Conservation (phyloP, 2,797 vertebrate species). For the Scleropages formosus region DNA sequence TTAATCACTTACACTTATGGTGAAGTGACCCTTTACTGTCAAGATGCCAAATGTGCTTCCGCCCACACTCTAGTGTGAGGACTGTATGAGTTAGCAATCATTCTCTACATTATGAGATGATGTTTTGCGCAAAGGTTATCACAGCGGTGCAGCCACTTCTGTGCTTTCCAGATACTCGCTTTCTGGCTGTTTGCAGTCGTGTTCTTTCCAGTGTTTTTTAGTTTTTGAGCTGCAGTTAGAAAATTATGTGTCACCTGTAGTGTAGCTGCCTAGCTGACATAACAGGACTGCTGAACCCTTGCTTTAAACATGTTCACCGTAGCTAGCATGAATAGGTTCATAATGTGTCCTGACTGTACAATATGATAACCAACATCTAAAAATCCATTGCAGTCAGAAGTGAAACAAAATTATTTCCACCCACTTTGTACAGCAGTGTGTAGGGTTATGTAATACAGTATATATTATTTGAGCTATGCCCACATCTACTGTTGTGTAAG, state of each 20-base stretch:
- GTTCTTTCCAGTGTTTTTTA: conserved; percentile 25
- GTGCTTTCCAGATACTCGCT: neutral
- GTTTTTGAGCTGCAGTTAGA: neutral
- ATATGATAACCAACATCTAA: neutral
- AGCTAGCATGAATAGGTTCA: too few relatives aligned
- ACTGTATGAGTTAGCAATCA: too few relatives aligned
- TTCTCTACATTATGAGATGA: too few relatives aligned
- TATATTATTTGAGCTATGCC: neutral
- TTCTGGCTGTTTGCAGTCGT: conserved; percentile 28
- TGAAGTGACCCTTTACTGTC: neutral
- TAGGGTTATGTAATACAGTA: neutral
- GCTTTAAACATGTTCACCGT: neutral
- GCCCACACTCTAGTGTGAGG: too few relatives aligned
- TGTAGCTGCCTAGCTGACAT: neutral
- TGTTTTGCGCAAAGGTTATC: too few relatives aligned
- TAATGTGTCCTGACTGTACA: neutral
- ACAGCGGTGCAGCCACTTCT: too few relatives aligned
- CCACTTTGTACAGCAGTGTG: neutral
- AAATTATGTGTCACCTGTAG: neutral
- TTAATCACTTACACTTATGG: neutral
- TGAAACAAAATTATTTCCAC: neutral
- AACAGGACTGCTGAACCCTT: neutral
- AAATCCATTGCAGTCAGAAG: neutral
- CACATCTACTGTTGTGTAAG: neutral
- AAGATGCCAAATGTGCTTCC: too few relatives aligned